Evolutionary conservation across 2,113 vertebrate genomes (phyloP), one percentile per base, ranked within the genome.

Genomic region (Leptobrachium leishanense): DNA sequence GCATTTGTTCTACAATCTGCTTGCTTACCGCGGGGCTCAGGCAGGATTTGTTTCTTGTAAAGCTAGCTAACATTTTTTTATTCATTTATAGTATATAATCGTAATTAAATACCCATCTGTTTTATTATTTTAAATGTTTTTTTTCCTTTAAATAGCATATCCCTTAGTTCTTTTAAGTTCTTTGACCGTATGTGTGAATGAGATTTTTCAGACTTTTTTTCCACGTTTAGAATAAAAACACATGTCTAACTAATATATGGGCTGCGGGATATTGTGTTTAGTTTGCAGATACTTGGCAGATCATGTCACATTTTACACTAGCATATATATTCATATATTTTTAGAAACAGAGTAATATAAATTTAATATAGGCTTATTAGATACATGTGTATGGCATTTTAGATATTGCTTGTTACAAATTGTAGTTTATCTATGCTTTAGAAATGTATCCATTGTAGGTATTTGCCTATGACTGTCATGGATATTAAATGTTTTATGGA

Each of bases 101-200:
- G 78, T 85, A 89, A 85, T 86, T 85, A 87, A 90, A 82, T 85
- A 82, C 1, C 46, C 46, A 50, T 87, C 85, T 77, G 41, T 12
- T 77, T 77, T 69, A 77, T 77, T 68, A 42, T 77, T 76, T 54
- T 39, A 53, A 2, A 7, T 20, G 54, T 76, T 43, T 41, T 55
- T 8, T 15, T 68, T 68, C n/a, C 46, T 31, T 31, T 31, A 31
- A 31, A 87, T 82, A 85, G 86, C 88, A 89, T 84, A 86, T 86
- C 82, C 82, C 85, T 83, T 88, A 76, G 68, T 77, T 88, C 67
- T 75, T 78, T 75, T 83, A 87, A 76, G 68, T 77, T 88, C 67
- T 75, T 78, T 75, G 84, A 88, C 85, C 88, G 81, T 81, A 87
- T 59, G 84, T 90, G 89, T 89, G 87, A 83, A 84, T 91, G 90